Percentiles rank a stretch among this genome's conserved stretches.
Conservation (phyloP, 2,888 invertebrate genomes). For the Drosophila nr. perissopoda region DNA sequence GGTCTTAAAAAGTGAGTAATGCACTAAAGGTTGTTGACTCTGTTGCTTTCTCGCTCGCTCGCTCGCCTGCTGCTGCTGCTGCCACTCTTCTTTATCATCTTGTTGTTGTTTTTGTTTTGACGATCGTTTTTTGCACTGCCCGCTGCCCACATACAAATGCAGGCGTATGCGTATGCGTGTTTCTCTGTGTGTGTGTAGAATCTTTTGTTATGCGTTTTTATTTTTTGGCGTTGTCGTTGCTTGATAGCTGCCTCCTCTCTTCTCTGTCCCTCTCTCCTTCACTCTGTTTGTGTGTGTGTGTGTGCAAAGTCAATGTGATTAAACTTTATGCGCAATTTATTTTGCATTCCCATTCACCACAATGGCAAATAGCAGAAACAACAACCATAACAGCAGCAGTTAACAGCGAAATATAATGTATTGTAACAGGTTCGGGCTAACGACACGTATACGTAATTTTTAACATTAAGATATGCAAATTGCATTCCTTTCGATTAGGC, state of each 20-base stretch:
- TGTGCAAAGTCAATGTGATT: slow-evolving; percentile 81
- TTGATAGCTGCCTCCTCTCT: slow-evolving; percentile 51
- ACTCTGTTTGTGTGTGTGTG: slow-evolving; percentile 30
- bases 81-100: slow-evolving; percentile 5
- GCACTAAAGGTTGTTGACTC: slow-evolving; percentile 82
- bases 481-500: slow-evolving; percentile 36
- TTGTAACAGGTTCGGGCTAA: slow-evolving; percentile 57
- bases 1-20: slow-evolving; percentile 84
- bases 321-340: slow-evolving; percentile 84
- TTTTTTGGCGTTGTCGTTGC: slow-evolving; percentile 66
- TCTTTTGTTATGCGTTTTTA: slow-evolving; percentile 77
- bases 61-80: slow-evolving; percentile 12
- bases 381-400: slow-evolving; percentile 31
- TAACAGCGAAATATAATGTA: slow-evolving; percentile 33
- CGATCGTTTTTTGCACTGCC: slow-evolving; percentile 66
- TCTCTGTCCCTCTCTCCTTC: slow-evolving; percentile 1
- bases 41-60: slow-evolving; percentile 22
- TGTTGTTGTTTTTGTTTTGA: slow-evolving; percentile 27
- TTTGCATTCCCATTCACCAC: slow-evolving; percentile 79
- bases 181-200: slow-evolving; percentile 43
- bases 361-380: slow-evolving; percentile 57
- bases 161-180: slow-evolving; percentile 9
- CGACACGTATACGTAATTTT: slow-evolving; percentile 57
- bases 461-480: slow-evolving; percentile 36
- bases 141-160: slow-evolving; percentile 43